These are phyloP conservation scores for Drosophila gunungcola DNA, from an alignment of 1,140 invertebrate genomes.

Conservation along the genomic window DNA sequence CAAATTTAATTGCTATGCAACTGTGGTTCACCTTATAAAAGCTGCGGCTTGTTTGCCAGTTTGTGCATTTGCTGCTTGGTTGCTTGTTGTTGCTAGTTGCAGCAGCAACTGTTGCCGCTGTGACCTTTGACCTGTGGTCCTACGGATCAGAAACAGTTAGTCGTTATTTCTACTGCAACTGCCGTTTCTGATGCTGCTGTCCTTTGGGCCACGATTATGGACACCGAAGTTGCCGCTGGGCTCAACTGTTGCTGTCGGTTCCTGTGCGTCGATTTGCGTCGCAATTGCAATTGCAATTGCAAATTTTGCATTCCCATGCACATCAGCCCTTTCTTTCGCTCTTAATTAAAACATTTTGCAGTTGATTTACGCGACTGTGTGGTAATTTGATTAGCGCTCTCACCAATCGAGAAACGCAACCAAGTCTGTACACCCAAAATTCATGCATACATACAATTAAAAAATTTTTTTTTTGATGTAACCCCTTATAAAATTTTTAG, in stretches of 20 bases:
- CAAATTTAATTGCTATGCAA: too few relatives aligned
- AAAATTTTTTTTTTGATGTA: too few relatives aligned
- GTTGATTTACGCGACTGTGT: slow-evolving; percentile 34
- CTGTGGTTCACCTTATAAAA: too few relatives aligned
- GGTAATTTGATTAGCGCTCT: slow-evolving; percentile 63
- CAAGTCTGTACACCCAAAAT: not conserved
- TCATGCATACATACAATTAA: too few relatives aligned
- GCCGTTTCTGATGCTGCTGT: slow-evolving; percentile 2
- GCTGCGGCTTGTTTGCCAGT: not conserved
- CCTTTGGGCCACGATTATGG: slow-evolving; percentile 3
- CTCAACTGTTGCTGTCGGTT: slow-evolving; percentile 24
- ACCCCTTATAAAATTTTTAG: too few relatives aligned
- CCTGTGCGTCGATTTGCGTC: slow-evolving; percentile 26
- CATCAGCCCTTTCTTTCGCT: slow-evolving; percentile 8
- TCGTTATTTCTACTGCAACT: not conserved
- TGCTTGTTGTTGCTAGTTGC: not conserved
- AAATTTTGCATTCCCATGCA: slow-evolving; percentile 22
- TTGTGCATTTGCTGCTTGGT: not conserved
- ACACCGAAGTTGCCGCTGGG: slow-evolving; percentile 10
- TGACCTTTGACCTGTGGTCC: slow-evolving; percentile 11
- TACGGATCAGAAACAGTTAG: slow-evolving; percentile 10
- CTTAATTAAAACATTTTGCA: slow-evolving; percentile 60
- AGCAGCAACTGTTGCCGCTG: slow-evolving; percentile 16
- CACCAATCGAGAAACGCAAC: not conserved
- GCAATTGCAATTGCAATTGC: slow-evolving; percentile 39